Percentiles rank a stretch among this genome's conserved stretches.
phyloP scores from a whole-genome alignment of 2,797 vertebrate genomes.

The Rhinella marina region DNA sequence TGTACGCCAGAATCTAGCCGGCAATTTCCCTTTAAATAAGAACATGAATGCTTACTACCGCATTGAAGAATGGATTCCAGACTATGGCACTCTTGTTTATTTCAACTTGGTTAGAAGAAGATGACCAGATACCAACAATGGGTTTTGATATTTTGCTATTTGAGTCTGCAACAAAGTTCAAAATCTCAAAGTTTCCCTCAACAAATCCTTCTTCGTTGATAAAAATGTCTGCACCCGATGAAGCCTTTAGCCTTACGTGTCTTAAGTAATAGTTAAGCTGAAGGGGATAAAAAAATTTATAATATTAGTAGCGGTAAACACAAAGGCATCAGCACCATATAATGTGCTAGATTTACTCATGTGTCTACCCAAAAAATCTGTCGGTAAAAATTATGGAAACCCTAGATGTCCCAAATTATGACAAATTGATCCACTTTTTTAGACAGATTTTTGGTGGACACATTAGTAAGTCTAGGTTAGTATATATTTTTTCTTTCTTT shows the following conservation, averaged over 20 bases:
- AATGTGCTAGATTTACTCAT: no score
- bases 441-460: no score
- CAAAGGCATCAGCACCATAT: no score
- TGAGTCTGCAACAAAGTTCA: constrained; percentile 22
- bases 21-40: no score
- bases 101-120: background rate
- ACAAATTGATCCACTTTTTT: no score
- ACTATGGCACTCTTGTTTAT: constrained; percentile 17
- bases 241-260: background rate
- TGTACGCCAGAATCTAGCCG: no score
- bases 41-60: background rate
- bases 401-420: no score
- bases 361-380: no score
- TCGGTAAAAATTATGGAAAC: no score
- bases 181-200: constrained; percentile 26
- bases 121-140: background rate
- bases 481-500: no score
- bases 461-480: no score
- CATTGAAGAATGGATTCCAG: constrained; percentile 24
- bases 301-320: no score
- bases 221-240: background rate
- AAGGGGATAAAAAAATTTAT: background rate
- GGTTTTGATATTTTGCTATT: background rate
- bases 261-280: constrained; percentile 31
- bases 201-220: background rate